Evolutionary conservation across 2,113 vertebrate species (phyloP).

Genomic region (Pterophyllum scalare): DNA sequence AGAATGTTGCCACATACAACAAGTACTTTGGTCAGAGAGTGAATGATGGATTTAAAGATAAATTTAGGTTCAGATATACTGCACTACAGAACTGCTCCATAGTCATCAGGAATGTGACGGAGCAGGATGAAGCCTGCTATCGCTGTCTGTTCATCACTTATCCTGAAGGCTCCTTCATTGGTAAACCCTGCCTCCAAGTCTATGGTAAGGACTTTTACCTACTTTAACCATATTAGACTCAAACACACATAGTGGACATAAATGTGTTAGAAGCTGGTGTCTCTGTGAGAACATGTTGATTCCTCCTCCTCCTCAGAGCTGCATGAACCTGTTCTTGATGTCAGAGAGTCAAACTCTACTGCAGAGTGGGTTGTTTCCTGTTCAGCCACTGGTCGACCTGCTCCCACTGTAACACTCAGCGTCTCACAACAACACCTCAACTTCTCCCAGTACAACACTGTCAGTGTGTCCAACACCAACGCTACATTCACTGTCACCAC

Average conservation of each 20-base stretch:
- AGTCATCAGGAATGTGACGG: not conserved
- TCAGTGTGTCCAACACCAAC: too few species aligned
- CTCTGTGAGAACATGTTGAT: not conserved
- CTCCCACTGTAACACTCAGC: too few species aligned
- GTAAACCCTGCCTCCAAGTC: constrained; percentile 33
- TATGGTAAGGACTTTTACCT: constrained; percentile 47
- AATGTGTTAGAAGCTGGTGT: accelerated
- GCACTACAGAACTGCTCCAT: constrained; percentile 47
- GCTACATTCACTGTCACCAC: too few species aligned
- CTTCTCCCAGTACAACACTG: too few species aligned
- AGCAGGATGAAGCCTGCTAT: constrained; percentile 53
- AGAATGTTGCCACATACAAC: not conserved
- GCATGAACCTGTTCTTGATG: too few species aligned
- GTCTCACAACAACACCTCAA: too few species aligned
- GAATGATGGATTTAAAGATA: not conserved
- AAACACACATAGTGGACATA: too few species aligned
- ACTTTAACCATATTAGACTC: not conserved
- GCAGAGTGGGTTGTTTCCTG: constrained; percentile 2
- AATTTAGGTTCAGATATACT: not conserved
- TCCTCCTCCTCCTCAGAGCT: accelerated
- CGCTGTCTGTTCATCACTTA: constrained; percentile 48
- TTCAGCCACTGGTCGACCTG: not conserved
- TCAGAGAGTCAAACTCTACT: not conserved
- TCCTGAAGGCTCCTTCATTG: constrained; percentile 21
- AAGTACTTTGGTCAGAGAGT: accelerated